Evolutionary conservation across 2,888 invertebrate genomes (phyloP), one percentile per base, ranked within the genome.

Genomic region (Zygogramma bicolorata): DNA sequence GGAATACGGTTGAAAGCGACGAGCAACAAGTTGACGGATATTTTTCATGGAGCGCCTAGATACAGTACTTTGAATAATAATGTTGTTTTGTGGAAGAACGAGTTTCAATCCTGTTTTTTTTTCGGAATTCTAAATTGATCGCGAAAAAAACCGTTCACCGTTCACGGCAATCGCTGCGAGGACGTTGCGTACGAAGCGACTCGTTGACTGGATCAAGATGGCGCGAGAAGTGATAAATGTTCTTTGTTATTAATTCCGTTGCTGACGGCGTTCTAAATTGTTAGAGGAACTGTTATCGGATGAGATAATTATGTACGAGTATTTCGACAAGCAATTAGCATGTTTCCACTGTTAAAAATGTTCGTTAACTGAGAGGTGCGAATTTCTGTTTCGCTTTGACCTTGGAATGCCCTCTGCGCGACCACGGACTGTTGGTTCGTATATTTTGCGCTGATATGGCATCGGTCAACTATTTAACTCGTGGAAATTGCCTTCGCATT

Each of bases 11-110:
- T 68, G 72, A 74, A 75, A 73, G 71, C 74, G 73, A 75, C 70
- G 73, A 77, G 77, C 77, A 77, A 77, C 77, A 77, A 77, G 77
- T 77, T 77, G 75, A 77, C 75, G 74, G 74, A 76, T 77, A 77
- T 75, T 75, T 77, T 77, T 71, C 77, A 77, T 70, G 72, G 71
- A 73, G 75, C 68, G 65, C 66, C 59, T 75, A 71, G 70, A 70
- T 73, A 71, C 71, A 65, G 70, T 61, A 72, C 72, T 75, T 75
- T 75, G 74, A 73, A 72, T 76, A 74, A 75, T 77, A 73, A 76
- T 71, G 72, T 74, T 66, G 70, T 74, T 73, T 73, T 72, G 71
- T 73, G 38, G 76, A 70, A 68, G 71, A 77, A 76, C 76, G 65
- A 71, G 76, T 77, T 77, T 71, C 67, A 61, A 71, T 71, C 67